Percentiles rank a stretch among this genome's conserved stretches.
Evolutionary conservation across 2,888 invertebrate genomes (phyloP).

Genomic region (Lasioglossum vierecki): DNA sequence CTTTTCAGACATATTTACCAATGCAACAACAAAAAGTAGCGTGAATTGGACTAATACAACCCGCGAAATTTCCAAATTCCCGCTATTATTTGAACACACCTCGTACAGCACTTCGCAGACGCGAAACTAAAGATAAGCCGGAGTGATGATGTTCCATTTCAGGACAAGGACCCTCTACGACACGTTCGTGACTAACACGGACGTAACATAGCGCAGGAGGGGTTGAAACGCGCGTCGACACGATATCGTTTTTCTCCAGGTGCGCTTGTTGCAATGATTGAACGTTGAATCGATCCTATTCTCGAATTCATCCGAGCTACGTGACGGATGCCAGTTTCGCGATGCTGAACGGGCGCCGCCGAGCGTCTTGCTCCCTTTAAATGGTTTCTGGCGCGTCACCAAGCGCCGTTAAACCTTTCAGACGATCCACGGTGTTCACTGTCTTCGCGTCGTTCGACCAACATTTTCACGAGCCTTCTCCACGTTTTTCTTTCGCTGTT

Average conservation of each 20-base stretch:
- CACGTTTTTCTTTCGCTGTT: not conserved
- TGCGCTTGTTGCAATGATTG: constrained; percentile 57
- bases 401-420: constrained; percentile 62
- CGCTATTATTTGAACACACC: no score
- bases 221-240: not conserved
- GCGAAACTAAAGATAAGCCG: constrained; percentile 34
- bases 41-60: no score
- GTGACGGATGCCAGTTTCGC: constrained; percentile 62
- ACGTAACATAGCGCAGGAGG: not conserved
- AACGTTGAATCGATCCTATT: constrained; percentile 68
- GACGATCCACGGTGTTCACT: constrained; percentile 37
- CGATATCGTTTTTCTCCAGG: constrained; percentile 46
- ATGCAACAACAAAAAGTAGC: no score
- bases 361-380: constrained; percentile 56
- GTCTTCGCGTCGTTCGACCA: constrained; percentile 36
- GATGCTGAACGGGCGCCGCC: constrained; percentile 46
- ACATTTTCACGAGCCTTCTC: constrained; percentile 29
- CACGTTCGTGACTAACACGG: constrained; percentile 34
- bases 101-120: not conserved
- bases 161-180: constrained; percentile 2
- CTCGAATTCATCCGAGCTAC: constrained; percentile 58
- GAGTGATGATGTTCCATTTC: constrained; percentile 26
- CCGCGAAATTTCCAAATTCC: no score
- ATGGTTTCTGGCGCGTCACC: constrained; percentile 64
- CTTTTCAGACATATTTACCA: no score